Percentiles rank a stretch among this genome's conserved stretches.
phyloP scores from a whole-genome alignment of 2,888 invertebrate genomes.

The Eupithecia exiguata region DNA sequence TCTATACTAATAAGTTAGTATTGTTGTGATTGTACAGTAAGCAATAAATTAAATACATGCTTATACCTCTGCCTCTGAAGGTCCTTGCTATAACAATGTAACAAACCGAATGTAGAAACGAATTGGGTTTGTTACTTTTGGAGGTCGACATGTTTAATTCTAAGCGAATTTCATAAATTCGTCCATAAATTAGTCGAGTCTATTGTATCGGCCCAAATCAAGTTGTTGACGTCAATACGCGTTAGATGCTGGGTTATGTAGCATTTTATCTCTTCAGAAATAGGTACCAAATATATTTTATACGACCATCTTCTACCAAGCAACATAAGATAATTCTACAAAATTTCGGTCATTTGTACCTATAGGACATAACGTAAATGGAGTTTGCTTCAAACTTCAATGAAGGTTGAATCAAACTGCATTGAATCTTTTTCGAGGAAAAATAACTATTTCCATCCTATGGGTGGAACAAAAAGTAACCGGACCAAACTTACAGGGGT shows the following conservation, averaged over 20 bases:
- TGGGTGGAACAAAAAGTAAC: neutral
- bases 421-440: neutral
- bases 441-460: neutral
- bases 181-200: constrained; percentile 49
- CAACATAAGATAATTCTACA: neutral
- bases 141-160: neutral
- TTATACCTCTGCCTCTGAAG: neutral
- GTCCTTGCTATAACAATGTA: neutral
- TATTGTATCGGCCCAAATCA: constrained; percentile 62
- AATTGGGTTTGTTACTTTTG: neutral
- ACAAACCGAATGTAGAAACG: neutral
- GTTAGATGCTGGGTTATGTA: neutral
- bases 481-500: neutral
- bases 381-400: neutral
- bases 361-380: neutral
- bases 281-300: neutral
- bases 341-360: neutral
- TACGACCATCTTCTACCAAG: neutral
- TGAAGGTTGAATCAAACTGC: neutral
- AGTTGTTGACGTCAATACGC: constrained; percentile 63
- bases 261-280: neutral
- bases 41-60: no score
- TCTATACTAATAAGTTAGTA: no score
- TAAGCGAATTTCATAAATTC: constrained; percentile 38
- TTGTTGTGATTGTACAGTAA: neutral